phyloP scores from a whole-genome alignment of 2,113 vertebrate genomes.

The Canis aureus region DNA sequence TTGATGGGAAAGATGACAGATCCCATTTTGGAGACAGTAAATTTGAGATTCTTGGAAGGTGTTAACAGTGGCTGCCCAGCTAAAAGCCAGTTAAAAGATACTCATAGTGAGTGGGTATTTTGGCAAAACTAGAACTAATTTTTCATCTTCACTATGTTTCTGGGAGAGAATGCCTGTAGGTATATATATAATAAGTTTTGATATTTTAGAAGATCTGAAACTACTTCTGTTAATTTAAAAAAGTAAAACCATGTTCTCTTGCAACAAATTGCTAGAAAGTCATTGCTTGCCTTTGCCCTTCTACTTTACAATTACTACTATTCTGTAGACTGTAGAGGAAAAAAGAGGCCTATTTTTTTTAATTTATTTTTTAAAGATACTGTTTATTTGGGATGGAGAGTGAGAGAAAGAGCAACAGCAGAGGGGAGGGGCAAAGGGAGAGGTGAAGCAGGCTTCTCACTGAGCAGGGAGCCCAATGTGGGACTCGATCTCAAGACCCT shows the following conservation, averaged over 20 bases:
- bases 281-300: slow-evolving; percentile 71
- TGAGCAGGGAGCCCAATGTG: no score
- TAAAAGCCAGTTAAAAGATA: background rate
- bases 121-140: background rate
- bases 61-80: background rate
- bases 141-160: background rate
- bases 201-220: slow-evolving; percentile 34
- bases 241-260: slow-evolving; percentile 65
- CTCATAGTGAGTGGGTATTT: background rate
- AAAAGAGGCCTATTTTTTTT: slow-evolving; percentile 59
- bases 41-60: slow-evolving; percentile 21
- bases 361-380: no score
- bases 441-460: no score
- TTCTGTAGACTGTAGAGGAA: slow-evolving; percentile 72
- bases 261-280: slow-evolving; percentile 46
- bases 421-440: no score
- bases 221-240: slow-evolving; percentile 67
- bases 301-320: slow-evolving; percentile 67
- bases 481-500: no score
- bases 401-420: no score
- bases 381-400: no score
- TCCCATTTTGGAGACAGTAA: background rate
- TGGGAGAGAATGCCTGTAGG: slow-evolving; percentile 1
- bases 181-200: background rate
- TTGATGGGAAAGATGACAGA: background rate